These are phyloP conservation scores for Promerops cafer DNA, from an alignment of 2,113 vertebrate genomes.

Conservation along the genomic window DNA sequence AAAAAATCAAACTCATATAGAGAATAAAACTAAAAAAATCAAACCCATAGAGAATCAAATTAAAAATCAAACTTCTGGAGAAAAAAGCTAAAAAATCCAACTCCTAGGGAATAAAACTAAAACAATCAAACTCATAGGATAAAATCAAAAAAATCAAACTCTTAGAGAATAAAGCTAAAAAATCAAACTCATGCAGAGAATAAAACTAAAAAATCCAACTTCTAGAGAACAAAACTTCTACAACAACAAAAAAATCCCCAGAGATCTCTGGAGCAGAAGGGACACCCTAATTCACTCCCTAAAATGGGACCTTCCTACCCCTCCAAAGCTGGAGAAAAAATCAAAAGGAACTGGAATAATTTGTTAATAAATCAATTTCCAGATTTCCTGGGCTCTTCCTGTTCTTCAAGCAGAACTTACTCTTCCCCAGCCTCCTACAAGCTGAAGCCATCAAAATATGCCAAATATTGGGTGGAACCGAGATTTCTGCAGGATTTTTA, in stretches of 20 bases:
- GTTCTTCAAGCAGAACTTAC: background rate
- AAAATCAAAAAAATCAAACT: background rate
- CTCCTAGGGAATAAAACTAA: background rate
- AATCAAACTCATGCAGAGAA: background rate
- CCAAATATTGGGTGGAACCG: fast-evolving
- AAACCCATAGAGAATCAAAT: background rate
- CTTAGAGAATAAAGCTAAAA: too few species aligned
- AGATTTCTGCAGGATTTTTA: background rate
- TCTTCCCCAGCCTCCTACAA: background rate
- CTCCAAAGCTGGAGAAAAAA: background rate
- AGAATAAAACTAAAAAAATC: background rate
- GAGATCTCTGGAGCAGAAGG: background rate
- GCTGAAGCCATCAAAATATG: background rate
- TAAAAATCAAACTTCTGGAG: background rate
- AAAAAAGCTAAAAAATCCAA: background rate
- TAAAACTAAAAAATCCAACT: background rate
- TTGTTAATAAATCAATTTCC: background rate
- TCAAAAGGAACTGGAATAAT: background rate
- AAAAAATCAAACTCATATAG: background rate
- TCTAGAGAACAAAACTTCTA: background rate
- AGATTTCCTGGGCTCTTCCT: background rate
- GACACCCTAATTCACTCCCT: background rate
- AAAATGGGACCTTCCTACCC: background rate
- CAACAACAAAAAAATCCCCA: background rate
- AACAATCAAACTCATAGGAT: background rate